Conservation (phyloP, 2,113 vertebrate genomes). For the Synchiropus splendidus region DNA sequence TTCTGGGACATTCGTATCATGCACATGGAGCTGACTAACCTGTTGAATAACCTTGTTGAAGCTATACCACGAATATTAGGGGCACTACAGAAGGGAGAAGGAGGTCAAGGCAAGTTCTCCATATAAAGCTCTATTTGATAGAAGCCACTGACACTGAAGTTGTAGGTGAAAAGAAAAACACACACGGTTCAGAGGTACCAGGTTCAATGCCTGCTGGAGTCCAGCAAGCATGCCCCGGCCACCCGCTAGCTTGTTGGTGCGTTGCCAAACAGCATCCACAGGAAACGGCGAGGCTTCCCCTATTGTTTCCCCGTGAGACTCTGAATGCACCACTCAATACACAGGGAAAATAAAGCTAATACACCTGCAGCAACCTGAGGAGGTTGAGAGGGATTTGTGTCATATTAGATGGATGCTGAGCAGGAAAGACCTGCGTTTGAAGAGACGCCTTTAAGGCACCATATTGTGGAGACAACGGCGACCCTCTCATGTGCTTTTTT, state of each 20-base stretch:
- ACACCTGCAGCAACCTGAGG: conserved; percentile 19
- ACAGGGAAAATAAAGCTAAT: conserved; percentile 19
- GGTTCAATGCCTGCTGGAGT: conserved; percentile 32
- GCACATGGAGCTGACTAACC: too few relatives aligned
- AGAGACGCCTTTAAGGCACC: conserved; percentile 31
- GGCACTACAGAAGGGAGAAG: too few relatives aligned
- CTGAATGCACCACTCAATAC: conserved; percentile 7
- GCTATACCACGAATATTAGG: too few relatives aligned
- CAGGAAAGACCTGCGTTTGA: conserved; percentile 34
- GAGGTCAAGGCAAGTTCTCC: too few relatives aligned
- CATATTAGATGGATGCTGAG: conserved; percentile 33
- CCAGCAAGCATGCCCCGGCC: conserved; percentile 22
- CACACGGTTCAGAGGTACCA: conserved; percentile 34
- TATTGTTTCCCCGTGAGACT: conserved; percentile 18
- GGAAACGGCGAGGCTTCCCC: conserved; percentile 27
- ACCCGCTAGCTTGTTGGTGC: conserved; percentile 26
- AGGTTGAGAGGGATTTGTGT: conserved; percentile 48
- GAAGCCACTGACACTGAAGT: conserved; percentile 33
- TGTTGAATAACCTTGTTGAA: too few relatives aligned
- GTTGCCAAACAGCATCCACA: conserved; percentile 32
- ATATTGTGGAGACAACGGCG: conserved; percentile 29
- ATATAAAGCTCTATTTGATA: background rate
- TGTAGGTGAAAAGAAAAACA: conserved; percentile 52
- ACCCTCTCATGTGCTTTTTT: conserved; percentile 20
- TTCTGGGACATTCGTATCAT: too few relatives aligned